Evolutionary conservation across 2,797 vertebrate genomes (phyloP), one percentile per base, ranked within the genome.

Genomic region (Enteromius anoplus): DNA sequence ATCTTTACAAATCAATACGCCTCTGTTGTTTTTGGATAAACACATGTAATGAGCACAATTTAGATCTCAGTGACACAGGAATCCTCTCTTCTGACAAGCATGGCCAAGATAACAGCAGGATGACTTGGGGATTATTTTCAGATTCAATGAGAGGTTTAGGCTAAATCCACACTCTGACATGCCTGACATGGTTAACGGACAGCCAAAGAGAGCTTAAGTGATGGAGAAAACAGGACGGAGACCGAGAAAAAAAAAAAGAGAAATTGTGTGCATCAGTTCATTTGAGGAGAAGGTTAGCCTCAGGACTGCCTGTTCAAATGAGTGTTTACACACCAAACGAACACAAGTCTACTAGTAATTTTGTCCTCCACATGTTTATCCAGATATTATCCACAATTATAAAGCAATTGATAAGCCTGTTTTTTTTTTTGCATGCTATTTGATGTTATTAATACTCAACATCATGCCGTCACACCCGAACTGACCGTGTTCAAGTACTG

Each of bases 151-250:
- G 45, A 78, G 75, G 75, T 83, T 87, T 68, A 65, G 40, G 49
- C 45, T 23, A 81, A 81, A 34, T 75, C 19, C 86, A 86, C 68
- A 85, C 83, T 87, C 81, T 72, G 84, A 87, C 88, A 88, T 88
- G 88, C 87, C 84, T 29, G 42, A 86, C 85, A 87, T 83, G 75
- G 78, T 84, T 84, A 49, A 83, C 55, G 3, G 70, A 89, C 66
- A 64, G 76, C 85, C 85, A 86, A 84, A 85, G 23, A 66, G 55
- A 49, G 29, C 55, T 71, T 42, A 76, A 88, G 66, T 89, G 90
- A 89, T 89, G 84, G 86, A 90, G 47, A n/a, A 70, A 89, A 83
- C 45, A 34, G 78, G 23, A 62, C 40, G 82, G 88, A 90, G 86
- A 88, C 87, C 23, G 86, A 85, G 86, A 85, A 80, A 81, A 26